These are phyloP conservation scores for Diphyllodes magnificus DNA, from an alignment of 2,113 vertebrate genomes.

Conservation along the genomic window DNA sequence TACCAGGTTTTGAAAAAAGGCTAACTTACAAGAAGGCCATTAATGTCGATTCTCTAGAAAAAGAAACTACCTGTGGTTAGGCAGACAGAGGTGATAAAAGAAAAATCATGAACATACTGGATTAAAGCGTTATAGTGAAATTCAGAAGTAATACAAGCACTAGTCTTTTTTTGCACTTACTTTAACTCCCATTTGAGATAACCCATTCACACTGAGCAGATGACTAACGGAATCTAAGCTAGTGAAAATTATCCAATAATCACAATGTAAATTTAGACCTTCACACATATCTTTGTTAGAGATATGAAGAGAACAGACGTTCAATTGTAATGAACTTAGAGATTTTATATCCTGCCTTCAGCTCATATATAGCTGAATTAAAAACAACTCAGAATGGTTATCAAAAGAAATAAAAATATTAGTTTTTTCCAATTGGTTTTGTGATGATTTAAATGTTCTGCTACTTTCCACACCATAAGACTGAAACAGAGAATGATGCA, in stretches of 20 bases:
- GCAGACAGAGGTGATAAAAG: neutral
- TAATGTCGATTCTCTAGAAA: neutral
- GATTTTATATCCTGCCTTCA: neutral
- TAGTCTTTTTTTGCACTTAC: neutral
- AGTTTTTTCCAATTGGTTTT: neutral
- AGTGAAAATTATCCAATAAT: neutral
- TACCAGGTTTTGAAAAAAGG: neutral
- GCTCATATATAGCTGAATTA: neutral
- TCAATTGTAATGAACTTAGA: neutral
- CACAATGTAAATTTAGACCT: neutral
- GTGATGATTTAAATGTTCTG: neutral
- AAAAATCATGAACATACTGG: neutral
- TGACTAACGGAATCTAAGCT: neutral
- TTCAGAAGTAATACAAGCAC: neutral
- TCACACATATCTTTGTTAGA: rapidly evolving
- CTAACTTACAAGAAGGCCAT: neutral
- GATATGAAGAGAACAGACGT: neutral
- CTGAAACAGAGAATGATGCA: neutral
- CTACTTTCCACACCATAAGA: neutral
- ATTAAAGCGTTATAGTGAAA: neutral
- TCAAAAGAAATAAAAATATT: neutral
- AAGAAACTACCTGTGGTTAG: neutral
- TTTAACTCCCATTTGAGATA: neutral
- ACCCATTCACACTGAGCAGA: neutral
- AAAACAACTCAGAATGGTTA: neutral